Evolutionary conservation across 2,113 vertebrate species (phyloP).

Genomic region (Amazona guildingii): DNA sequence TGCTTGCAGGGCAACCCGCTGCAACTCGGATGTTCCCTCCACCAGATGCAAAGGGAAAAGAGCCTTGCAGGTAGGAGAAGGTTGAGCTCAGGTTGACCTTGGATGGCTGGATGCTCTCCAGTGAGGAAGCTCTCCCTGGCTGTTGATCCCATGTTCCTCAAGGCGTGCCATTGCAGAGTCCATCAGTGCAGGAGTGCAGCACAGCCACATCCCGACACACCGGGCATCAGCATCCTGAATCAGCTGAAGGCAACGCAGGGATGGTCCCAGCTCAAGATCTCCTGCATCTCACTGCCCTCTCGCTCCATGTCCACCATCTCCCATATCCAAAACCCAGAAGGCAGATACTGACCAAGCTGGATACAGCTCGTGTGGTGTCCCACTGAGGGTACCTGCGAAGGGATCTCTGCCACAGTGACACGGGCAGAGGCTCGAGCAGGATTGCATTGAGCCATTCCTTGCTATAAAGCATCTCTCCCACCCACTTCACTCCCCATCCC

Average conservation of each 20-base stretch:
- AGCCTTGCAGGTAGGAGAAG: neutral
- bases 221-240: fast-evolving
- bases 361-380: neutral
- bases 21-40: fast-evolving
- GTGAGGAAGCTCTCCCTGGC: neutral
- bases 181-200: fast-evolving
- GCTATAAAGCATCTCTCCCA: fast-evolving
- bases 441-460: neutral
- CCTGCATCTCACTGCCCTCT: neutral
- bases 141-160: neutral
- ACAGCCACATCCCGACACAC: fast-evolving
- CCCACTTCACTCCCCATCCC: neutral
- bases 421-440: fast-evolving
- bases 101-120: neutral
- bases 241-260: fast-evolving
- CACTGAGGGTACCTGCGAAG: fast-evolving
- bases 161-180: fast-evolving
- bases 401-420: fast-evolving
- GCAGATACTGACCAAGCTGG: neutral
- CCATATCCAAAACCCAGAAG: neutral
- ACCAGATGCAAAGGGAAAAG: neutral
- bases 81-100: neutral
- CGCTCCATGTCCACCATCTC: neutral
- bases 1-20: fast-evolving
- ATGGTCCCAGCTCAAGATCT: neutral